Conservation (phyloP, 2,113 vertebrate species). For the Hemichromis elongatus region DNA sequence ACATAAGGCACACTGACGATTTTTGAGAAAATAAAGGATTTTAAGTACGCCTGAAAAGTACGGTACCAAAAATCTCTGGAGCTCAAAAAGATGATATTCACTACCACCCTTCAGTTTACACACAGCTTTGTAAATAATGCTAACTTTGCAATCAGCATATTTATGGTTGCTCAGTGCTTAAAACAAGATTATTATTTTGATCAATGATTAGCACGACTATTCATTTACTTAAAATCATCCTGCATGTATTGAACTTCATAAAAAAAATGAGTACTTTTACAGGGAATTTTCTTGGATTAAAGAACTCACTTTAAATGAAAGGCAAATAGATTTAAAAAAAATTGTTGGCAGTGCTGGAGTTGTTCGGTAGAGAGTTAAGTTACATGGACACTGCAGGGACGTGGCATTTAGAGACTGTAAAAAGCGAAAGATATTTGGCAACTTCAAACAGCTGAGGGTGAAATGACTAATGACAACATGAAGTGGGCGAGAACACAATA, state of each 20-base stretch:
- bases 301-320: rapidly evolving
- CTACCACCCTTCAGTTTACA: background rate
- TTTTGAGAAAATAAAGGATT: no score
- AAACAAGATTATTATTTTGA: background rate
- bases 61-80: background rate
- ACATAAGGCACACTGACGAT: no score
- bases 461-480: background rate
- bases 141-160: background rate
- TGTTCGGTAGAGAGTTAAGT: background rate
- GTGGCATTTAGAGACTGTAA: background rate
- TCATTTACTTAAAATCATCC: background rate
- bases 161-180: background rate
- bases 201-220: background rate
- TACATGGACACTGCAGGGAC: background rate
- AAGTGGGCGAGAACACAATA: background rate
- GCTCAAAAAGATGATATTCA: background rate
- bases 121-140: background rate
- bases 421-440: background rate
- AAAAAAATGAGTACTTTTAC: background rate
- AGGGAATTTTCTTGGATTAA: background rate
- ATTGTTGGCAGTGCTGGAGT: background rate
- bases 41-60: no score
- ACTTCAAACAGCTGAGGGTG: background rate
- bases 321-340: background rate
- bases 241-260: background rate